Base-by-base conservation (phyloP, 2,888 invertebrate species). In the Sicus ferrugineus region DNA sequence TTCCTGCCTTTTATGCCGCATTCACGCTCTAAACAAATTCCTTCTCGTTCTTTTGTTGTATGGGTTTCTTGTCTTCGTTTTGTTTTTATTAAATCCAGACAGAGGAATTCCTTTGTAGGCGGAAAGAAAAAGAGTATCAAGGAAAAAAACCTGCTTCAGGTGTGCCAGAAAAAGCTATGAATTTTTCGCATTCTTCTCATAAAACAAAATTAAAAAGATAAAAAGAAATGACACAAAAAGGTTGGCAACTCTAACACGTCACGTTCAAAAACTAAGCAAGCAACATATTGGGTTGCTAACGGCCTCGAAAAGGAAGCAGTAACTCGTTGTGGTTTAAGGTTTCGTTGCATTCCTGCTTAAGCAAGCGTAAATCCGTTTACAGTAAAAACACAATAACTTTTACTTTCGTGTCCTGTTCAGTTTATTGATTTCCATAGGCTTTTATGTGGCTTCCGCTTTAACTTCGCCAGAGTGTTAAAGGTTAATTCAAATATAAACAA, bases 331-430 rank as follows among this genome's bases (percentile, higher is more conserved):
- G 23, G 69, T 64, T 69, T 66, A 23, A 52, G 21, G 48, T 66
- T 69, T 59, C 69, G 62, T 70, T 68, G 72, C 78, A 52, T 79
- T 79, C 80, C 73, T 74, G 79, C 80, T 79, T 75, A 77, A 70
- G 80, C 77, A 73, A 79, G 79, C 79, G 74, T 74, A 80, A 79
- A 80, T 79, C 80, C 80, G 80, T 77, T 77, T 77, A 76, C 80
- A 80, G 67, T 73, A 75, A 74, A 70, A 72, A 42, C 46, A 58
- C 58, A 42, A n/a, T 56, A 46, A 66, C 66, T n/a, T 56, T 56
- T 58, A 19, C 31, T 58, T 28, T 42, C 50, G 23, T 26, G 30
- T 56, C 9, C 19, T 14, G 5, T 56, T 9, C n/a, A 26, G 16
- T 56, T 42, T 42, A 56, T 56, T 56, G 66, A 56, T 66, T 66